Evolutionary conservation across 1,140 invertebrate species (phyloP).

Genomic region (Pseudoatta argentina): DNA sequence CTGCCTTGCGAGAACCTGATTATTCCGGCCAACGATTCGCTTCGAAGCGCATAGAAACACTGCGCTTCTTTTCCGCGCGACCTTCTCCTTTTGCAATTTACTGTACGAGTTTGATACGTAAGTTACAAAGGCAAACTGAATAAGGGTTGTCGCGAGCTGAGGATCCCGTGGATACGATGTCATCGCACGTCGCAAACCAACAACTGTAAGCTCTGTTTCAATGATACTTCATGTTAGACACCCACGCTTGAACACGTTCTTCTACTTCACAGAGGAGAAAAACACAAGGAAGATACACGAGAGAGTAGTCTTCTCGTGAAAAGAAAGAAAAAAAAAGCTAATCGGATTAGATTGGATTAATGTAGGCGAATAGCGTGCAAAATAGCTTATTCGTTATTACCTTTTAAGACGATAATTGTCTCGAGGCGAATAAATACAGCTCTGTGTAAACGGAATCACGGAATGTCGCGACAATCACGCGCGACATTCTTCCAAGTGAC

Average conservation of each 20-base stretch:
- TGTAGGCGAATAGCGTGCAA: background rate
- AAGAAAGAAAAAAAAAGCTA: background rate
- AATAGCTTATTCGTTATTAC: background rate
- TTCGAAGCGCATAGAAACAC: slow-evolving; percentile 1
- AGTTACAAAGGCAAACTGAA: background rate
- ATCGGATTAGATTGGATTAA: background rate
- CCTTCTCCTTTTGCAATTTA: background rate
- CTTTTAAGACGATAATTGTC: slow-evolving; percentile 9
- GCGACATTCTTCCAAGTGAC: slow-evolving; percentile 34
- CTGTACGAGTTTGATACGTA: background rate
- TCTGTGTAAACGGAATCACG: background rate
- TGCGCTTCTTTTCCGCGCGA: background rate
- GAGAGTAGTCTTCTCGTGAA: background rate
- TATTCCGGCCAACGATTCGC: background rate
- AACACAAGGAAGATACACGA: background rate
- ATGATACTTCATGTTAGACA: slow-evolving; percentile 41
- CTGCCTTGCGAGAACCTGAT: slow-evolving; percentile 22
- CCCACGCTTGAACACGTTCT: slow-evolving; percentile 67
- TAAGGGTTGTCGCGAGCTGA: background rate
- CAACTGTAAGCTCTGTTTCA: slow-evolving; percentile 5
- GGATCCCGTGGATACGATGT: background rate
- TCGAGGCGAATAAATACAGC: background rate
- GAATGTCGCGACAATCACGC: background rate
- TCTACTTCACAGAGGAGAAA: slow-evolving; percentile 34
- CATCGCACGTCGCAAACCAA: background rate